Conservation (phyloP, 2,113 vertebrate genomes). For the Lathamus discolor region DNA sequence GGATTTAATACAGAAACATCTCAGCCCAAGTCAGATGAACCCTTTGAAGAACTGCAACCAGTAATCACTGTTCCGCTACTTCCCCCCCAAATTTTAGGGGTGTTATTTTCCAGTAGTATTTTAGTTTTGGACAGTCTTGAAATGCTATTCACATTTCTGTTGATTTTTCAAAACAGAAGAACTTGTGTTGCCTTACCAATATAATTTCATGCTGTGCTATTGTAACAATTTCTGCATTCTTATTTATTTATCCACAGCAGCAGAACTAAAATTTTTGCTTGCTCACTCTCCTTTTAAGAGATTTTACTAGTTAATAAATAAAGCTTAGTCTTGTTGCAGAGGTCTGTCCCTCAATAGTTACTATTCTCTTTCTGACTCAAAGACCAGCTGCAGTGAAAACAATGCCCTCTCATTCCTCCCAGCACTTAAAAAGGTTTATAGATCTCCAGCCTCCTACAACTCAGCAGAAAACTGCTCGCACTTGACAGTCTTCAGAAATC, state of each 20-base stretch:
- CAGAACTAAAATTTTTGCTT: conserved; percentile 50
- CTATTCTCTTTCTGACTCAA: conserved; percentile 45
- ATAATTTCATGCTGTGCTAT: neutral
- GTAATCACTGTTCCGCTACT: neutral
- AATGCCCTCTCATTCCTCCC: conserved; percentile 54
- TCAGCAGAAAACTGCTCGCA: conserved; percentile 73
- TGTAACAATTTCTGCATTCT: neutral
- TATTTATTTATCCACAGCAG: neutral
- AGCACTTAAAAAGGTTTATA: conserved; percentile 78
- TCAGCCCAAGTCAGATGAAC: neutral
- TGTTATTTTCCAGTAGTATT: neutral
- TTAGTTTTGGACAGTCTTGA: neutral
- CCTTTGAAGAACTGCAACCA: neutral
- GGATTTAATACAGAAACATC: neutral
- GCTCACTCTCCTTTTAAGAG: conserved; percentile 62
- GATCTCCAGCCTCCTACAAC: conserved; percentile 78
- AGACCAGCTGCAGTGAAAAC: conserved; percentile 64
- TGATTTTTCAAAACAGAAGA: neutral
- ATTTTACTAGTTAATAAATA: conserved; percentile 69
- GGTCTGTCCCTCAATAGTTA: conserved; percentile 30
- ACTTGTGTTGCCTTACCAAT: neutral
- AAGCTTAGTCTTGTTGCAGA: conserved; percentile 49
- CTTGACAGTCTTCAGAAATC: conserved; percentile 76
- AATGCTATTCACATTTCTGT: neutral
- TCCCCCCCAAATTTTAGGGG: neutral